Evolutionary conservation across 2,888 invertebrate species (phyloP).

Genomic region (Lapara coniferarum): DNA sequence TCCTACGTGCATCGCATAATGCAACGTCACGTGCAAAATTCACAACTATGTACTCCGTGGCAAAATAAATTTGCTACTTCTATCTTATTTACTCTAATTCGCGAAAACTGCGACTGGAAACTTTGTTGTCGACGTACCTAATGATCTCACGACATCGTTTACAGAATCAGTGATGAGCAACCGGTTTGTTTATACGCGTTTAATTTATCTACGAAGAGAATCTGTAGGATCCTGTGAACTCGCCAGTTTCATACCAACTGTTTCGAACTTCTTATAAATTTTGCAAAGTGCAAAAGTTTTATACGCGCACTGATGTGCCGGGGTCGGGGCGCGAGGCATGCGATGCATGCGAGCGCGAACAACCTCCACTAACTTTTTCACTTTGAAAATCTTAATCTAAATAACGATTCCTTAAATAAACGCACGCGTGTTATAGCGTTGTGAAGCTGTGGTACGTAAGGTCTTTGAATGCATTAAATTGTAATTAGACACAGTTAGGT

Average conservation of each 20-base stretch:
- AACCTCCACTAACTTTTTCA: conserved; percentile 63
- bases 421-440: conserved; percentile 44
- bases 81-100: conserved; percentile 80
- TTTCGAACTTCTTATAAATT: conserved; percentile 72
- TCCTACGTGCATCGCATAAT: conserved; percentile 81
- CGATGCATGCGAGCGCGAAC: conserved; percentile 63
- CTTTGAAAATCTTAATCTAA: conserved; percentile 67
- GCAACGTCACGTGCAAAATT: conserved; percentile 78
- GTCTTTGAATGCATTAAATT: background rate
- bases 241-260: conserved; percentile 55
- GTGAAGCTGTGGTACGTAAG: background rate
- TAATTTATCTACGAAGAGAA: conserved; percentile 48
- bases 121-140: conserved; percentile 53
- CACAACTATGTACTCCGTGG: conserved; percentile 74
- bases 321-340: conserved; percentile 43
- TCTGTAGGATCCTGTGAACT: conserved; percentile 47
- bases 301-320: conserved; percentile 61
- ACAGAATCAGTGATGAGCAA: conserved; percentile 46
- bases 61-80: conserved; percentile 78
- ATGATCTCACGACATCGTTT: conserved; percentile 54
- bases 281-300: conserved; percentile 75
- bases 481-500: background rate
- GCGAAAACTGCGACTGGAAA: conserved; percentile 65
- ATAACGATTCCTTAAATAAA: conserved; percentile 64
- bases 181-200: conserved; percentile 41